Percentiles rank a stretch among this genome's conserved stretches.
Conservation (phyloP, 2,113 vertebrate species). For the Plecotus auritus region DNA sequence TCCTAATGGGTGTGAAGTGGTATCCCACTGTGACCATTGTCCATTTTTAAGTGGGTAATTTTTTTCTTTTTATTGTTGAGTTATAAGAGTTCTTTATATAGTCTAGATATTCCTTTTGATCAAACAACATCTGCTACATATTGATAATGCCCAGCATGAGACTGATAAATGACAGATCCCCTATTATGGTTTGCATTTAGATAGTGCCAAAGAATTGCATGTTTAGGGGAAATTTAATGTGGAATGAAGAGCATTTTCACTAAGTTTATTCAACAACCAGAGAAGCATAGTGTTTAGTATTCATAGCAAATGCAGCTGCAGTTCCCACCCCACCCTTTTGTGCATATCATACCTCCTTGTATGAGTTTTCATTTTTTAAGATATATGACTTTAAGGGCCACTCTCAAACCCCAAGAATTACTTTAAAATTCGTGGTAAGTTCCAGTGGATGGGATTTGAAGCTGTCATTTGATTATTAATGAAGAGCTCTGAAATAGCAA, state of each 20-base stretch:
- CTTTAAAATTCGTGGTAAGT: not conserved
- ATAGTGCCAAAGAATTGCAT: constrained; percentile 36
- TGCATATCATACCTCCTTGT: not conserved
- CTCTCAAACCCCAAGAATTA: constrained; percentile 37
- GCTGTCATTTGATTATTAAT: constrained; percentile 14
- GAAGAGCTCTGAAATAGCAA: not conserved
- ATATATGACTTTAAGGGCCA: constrained; percentile 44
- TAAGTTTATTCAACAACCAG: constrained; percentile 60
- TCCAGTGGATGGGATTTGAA: constrained; percentile 12
- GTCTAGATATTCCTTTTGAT: not conserved
- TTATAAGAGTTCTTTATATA: not conserved
- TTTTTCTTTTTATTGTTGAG: not conserved
- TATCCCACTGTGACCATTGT: not conserved
- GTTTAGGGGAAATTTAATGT: constrained; percentile 66
- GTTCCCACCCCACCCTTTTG: constrained; percentile 25
- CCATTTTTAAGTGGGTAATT: not conserved
- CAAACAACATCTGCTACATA: not conserved
- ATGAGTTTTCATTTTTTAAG: constrained; percentile 49
- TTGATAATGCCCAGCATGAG: not conserved
- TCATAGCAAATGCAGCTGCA: constrained; percentile 49
- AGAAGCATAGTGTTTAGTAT: constrained; percentile 55
- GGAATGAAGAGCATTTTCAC: constrained; percentile 57
- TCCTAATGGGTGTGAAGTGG: not conserved
- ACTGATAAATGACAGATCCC: constrained; percentile 37
- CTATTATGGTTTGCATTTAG: constrained; percentile 59